Base-by-base conservation (phyloP, 2,888 invertebrate genomes). In the Erynnis tages region DNA sequence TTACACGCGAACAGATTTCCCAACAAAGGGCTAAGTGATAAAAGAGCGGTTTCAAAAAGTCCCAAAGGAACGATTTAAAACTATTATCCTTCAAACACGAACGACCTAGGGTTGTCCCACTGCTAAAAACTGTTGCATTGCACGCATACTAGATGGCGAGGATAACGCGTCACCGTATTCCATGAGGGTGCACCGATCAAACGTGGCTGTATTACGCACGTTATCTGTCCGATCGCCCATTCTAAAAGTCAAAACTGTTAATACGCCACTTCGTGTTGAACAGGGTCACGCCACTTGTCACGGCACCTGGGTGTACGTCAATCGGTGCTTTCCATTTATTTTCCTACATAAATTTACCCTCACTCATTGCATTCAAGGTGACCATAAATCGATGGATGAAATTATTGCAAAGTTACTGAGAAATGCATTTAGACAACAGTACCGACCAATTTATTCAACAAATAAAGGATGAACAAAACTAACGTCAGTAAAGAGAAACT, bases 201-300 rank as follows among this genome's bases (percentile, higher is more conserved):
- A 69, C 64, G 63, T 58, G 58, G 54, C 46, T 50, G 56, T 63
- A 66, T 66, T 62, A 62, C 57, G 57, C 61, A 56, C 56, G 63
- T 66, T 80, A 79, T 80, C 79, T 70, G 66, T 68, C 60, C 65
- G 62, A 77, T 77, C 77, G 58, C 63, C 72, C 75, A 76, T 66
- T 63, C 48, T 61, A 58, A 56, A 66, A 76, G 73, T 76, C 74
- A 65, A 76, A 79, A 79, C n/a, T 71, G 76, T 72, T 81, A 80
- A 81, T 76, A 70, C 67, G 67, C 62, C 53, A 56, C 49, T 55
- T 63, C 57, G 57, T 59, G 66, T 60, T 57, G 63, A 59, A 61
- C 37, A 56, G 60, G 62, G 65, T 62, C 66, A 67, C 65, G 67
- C 59, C 61, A 66, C 61, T 56, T 63, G 63, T 67, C 66, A 66